Conservation (phyloP, 2,797 vertebrate species). For the Pelobates cultripes region DNA sequence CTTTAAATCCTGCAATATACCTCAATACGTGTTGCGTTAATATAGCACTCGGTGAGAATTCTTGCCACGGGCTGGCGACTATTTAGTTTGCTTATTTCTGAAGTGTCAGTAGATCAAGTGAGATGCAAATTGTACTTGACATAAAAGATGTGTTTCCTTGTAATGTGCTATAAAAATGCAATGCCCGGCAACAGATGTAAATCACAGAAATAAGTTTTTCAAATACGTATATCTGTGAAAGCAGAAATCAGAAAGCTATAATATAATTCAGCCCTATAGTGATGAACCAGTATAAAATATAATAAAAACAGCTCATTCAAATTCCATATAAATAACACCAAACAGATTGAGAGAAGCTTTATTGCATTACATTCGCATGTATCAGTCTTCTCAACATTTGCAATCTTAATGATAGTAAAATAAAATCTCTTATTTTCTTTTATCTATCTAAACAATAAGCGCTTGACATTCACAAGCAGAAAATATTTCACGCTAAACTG, state of each 20-base stretch:
- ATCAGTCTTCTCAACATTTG: conserved; percentile 48
- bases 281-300: conserved; percentile 61
- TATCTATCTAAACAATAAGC: conserved; percentile 6
- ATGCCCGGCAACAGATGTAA: conserved; percentile 60
- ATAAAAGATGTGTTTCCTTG: conserved; percentile 56
- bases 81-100: conserved; percentile 53
- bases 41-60: conserved; percentile 22
- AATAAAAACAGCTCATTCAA: conserved; percentile 60
- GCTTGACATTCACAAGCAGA: conserved; percentile 23
- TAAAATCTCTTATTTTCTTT: conserved; percentile 17
- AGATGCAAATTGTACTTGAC: conserved; percentile 62
- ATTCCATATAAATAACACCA: conserved; percentile 63
- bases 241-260: conserved; percentile 60
- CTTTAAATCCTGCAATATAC: neutral
- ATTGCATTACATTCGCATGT: conserved; percentile 56
- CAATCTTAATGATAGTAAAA: conserved; percentile 50
- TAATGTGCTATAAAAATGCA: conserved; percentile 67
- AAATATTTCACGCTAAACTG: conserved; percentile 36
- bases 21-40: conserved; percentile 20
- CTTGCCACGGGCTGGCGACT: conserved; percentile 29
- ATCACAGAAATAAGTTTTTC: conserved; percentile 62
- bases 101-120: conserved; percentile 33
- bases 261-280: conserved; percentile 51
- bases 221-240: conserved; percentile 61
- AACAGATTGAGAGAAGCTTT: conserved; percentile 60